Conservation (phyloP, 2,888 invertebrate genomes). For the Eilema depressum region DNA sequence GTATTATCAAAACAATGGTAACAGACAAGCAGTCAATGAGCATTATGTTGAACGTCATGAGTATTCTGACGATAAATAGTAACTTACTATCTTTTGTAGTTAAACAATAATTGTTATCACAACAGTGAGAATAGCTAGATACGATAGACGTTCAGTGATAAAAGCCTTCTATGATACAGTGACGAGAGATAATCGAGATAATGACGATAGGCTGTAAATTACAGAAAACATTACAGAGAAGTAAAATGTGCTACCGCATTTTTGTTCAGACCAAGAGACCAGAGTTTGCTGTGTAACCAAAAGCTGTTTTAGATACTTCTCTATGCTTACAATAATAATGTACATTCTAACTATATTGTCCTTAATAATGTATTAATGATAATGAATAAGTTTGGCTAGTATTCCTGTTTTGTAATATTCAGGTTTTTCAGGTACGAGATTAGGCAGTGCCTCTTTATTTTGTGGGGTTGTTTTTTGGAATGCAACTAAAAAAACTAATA, state of each 20-base stretch:
- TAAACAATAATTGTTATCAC: neutral
- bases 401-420: no score
- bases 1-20: neutral
- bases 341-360: no score
- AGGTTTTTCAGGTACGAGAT: no score
- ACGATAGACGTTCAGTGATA: slow-evolving; percentile 1
- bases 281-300: neutral
- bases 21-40: neutral
- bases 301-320: no score
- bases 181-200: neutral
- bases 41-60: neutral
- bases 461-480: no score
- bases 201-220: neutral
- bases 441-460: neutral
- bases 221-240: neutral
- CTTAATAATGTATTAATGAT: no score
- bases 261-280: neutral
- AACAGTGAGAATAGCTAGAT: neutral
- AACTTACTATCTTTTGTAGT: neutral
- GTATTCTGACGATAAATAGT: neutral
- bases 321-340: neutral
- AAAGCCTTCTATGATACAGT: neutral
- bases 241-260: neutral
- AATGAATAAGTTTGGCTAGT: no score
- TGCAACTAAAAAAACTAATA: no score